Base-by-base conservation (phyloP, 2,888 invertebrate species). In the Pseudoips prasinana region DNA sequence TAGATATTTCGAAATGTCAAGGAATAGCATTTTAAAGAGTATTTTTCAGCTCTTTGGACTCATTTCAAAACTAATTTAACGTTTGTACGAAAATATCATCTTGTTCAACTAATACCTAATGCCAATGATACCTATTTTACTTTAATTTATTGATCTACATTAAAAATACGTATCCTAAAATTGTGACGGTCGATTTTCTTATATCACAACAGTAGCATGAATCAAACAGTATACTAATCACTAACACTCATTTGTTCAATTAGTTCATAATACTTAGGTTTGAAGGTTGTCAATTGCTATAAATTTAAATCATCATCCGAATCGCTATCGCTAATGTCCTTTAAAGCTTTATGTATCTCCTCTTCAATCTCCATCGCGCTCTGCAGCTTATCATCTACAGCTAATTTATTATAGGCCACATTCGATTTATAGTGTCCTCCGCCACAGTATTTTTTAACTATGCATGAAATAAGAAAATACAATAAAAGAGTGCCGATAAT, bases 261-360 rank as follows among this genome's bases (percentile, higher is more conserved):
- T 31, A 74, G 60, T 64, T 73, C 60, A 45, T 81, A 78, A 64
- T 73, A 79, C 60, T 73, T 58, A 7, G 54, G 40, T 47, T 57
- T 63, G 64, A 79, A 79, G 50, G 56, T 49, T 33, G 67, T 36
- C 45, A 74, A 46, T 20, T 52, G 75, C 78, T 87, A 86, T 82
- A 84, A 79, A 53, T 77, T 55, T 38, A 82, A 67, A 39, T 87
- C 83, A 22, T 85, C 84, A 6, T 87, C 88, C 3, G 83, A 79
- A 26, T 87, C 87, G 46, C 74, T 82, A 6, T 82, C 85, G 44
- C 80, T 87, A 14, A 67, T 72, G 54, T 76, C 78, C 33, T 75
- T 73, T 40, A 87, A 62, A 45, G 86, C 88, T 34, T 81, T 76
- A 25, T 76, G 71, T 46, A 88, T 85, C 55, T 87, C 88, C 11